phyloP scores from a whole-genome alignment of 2,888 invertebrate species.

The Caenorhabditis zanzibari region DNA sequence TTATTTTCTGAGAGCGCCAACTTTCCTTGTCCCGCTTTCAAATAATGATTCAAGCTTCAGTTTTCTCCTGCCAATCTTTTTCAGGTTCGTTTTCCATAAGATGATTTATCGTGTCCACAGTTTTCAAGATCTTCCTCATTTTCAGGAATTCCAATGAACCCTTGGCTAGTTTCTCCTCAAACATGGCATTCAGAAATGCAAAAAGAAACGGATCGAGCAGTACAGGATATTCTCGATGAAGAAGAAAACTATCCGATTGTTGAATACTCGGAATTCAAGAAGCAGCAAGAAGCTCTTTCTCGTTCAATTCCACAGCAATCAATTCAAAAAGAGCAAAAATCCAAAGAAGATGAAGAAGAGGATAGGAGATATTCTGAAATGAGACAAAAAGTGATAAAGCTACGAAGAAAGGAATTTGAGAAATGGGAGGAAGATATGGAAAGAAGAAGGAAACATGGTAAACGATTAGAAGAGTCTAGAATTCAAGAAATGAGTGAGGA shows the following conservation, averaged over 20 bases:
- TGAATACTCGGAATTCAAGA: too few species aligned
- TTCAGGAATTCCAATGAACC: neutral
- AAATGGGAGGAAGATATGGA: neutral
- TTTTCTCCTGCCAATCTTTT: too few species aligned
- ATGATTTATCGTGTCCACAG: too few species aligned
- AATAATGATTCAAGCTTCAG: too few species aligned
- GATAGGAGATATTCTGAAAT: neutral
- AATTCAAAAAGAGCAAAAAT: neutral
- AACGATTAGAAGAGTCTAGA: neutral
- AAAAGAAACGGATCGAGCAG: neutral
- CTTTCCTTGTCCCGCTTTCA: too few species aligned
- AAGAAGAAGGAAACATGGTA: neutral
- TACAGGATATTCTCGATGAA: neutral
- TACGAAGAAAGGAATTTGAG: neutral
- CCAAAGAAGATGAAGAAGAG: neutral
- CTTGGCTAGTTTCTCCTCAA: neutral
- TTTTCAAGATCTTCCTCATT: neutral
- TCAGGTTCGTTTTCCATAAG: too few species aligned
- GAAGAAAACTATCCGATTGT: neutral
- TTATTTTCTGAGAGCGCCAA: too few species aligned
- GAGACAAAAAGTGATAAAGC: neutral
- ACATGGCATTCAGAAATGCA: conserved; percentile 1
- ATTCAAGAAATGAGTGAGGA: too few species aligned
- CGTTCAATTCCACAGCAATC: neutral
- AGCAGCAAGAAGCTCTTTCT: neutral